phyloP scores from a whole-genome alignment of 92 coral and sea anemone species.

The Siderastrea radians region DNA sequence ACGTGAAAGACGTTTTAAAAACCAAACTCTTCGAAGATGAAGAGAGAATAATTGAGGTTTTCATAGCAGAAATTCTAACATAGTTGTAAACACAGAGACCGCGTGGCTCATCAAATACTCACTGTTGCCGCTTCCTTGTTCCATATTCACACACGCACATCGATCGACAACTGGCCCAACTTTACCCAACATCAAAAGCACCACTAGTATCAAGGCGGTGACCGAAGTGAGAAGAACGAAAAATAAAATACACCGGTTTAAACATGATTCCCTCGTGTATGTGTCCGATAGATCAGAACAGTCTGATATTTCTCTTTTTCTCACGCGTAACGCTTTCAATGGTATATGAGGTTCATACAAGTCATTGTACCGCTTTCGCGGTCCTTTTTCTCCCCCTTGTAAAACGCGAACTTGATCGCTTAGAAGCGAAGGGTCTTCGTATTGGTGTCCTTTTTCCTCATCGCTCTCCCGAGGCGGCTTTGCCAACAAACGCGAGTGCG shows the following conservation, averaged over 20 bases:
- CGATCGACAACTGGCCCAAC: conserved; percentile 21
- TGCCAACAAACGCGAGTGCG: conserved; percentile 23
- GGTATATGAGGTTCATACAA: conserved; percentile 54
- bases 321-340: conserved; percentile 21
- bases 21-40: background rate
- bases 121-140: conserved; percentile 32
- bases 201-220: conserved; percentile 52
- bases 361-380: conserved; percentile 36
- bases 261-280: conserved; percentile 24
- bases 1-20: background rate
- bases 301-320: conserved; percentile 15
- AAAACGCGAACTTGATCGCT: conserved; percentile 47
- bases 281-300: conserved; percentile 29
- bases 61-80: background rate
- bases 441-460: conserved; percentile 38
- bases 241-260: conserved; percentile 48
- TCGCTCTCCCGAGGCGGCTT: conserved; percentile 12
- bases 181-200: conserved; percentile 63
- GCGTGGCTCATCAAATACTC: background rate
- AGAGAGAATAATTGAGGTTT: background rate
- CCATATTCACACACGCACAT: conserved; percentile 29
- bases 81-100: background rate
- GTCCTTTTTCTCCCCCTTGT: conserved; percentile 22
- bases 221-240: conserved; percentile 60
- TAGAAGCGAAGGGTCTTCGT: conserved; percentile 39